These are phyloP conservation scores for Phyto melanocephala DNA, from an alignment of 2,888 invertebrate species.

Conservation along the genomic window DNA sequence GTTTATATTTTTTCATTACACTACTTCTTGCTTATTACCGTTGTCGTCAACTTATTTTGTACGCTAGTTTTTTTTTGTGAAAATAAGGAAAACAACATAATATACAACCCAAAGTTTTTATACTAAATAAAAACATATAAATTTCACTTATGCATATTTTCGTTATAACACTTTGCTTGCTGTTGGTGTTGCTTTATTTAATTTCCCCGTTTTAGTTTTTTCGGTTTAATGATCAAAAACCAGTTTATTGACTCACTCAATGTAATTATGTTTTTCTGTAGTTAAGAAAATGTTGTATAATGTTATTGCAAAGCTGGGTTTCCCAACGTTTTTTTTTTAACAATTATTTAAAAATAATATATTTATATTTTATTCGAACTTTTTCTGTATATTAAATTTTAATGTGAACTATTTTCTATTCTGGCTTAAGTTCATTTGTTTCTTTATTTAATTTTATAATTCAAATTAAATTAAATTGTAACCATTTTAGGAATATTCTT, in stretches of 20 bases:
- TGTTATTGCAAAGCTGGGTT: background rate
- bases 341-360: no score
- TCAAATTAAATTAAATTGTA: no score
- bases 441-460: no score
- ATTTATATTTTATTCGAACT: no score
- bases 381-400: no score
- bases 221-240: slow-evolving; percentile 16
- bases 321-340: background rate
- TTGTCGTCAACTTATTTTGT: background rate
- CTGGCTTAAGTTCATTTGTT: no score
- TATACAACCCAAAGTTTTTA: background rate
- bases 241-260: slow-evolving; percentile 42
- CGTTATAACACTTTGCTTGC: background rate
- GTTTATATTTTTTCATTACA: background rate
- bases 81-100: slow-evolving; percentile 9
- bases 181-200: slow-evolving; percentile 3
- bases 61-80: background rate
- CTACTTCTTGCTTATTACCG: background rate
- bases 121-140: slow-evolving; percentile 13
- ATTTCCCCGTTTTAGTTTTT: slow-evolving; percentile 31
- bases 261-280: background rate
- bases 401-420: no score
- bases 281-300: background rate
- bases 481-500: no score
- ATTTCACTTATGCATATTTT: slow-evolving; percentile 41